Evolutionary conservation across 1,140 invertebrate genomes (phyloP), one percentile per base, ranked within the genome.

Genomic region (Ceratina japonica): DNA sequence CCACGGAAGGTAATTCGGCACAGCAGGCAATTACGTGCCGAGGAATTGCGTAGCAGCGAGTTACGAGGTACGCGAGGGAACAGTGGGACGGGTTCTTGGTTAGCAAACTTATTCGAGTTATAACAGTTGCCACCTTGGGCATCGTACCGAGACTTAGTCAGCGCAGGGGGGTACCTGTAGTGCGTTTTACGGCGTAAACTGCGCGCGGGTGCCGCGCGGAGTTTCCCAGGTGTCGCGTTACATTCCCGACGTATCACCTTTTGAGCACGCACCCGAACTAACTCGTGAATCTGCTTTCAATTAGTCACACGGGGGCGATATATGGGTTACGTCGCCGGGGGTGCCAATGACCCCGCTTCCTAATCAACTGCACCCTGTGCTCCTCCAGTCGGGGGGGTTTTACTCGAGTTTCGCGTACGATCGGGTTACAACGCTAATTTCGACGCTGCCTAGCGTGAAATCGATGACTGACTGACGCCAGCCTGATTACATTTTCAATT

Each of bases 21-120:
- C 75, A 56, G 75, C 70, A 81, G 80, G 77, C 87, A 89, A 89
- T 89, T 88, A 89, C 87, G 80, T 86, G 76, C 72, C 80, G 75
- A 86, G 86, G 84, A 85, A 86, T 80, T 77, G 71, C 68, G 75
- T 75, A 58, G 51, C 22, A 13, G 44, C 75, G 71, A 82, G 72
- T 86, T 79, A 79, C 80, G 71, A 62, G 65, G 63, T 69, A 44
- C 72, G 51, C 75, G 49, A 49, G 52, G 63, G 56, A 22, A n/a
- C n/a, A 54, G 44, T 16, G 12, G 51, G 15, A n/a, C 51, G n/a
- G 54, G 44, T 56, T 24, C 56, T 82, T 24, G 75, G 62, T 73
- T 63, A 44, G 44, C 77, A 80, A 87, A 82, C 81, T 87, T 87
- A 85, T 87, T 84, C 68, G 63, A 84, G 79, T 87, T 87, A 84